A percentile compares a stretch with the other conserved stretches of the same genome.
phyloP scores from a whole-genome alignment of 2,113 vertebrate genomes.

The Paradisaea rubra region DNA sequence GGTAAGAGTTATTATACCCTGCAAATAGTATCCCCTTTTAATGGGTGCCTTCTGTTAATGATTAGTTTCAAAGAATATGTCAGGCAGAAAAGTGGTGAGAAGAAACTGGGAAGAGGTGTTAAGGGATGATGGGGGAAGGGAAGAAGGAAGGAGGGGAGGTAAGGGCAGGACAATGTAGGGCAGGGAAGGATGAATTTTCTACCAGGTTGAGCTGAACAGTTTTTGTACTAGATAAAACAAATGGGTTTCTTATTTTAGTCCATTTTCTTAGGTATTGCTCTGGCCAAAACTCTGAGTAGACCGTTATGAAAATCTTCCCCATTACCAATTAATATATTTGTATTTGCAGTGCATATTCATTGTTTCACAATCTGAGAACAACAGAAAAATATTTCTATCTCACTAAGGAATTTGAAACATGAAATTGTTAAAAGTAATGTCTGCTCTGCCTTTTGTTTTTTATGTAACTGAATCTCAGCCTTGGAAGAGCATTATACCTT shows the following conservation, averaged over 20 bases:
- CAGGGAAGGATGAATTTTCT: accelerated
- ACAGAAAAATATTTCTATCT: background rate
- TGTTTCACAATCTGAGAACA: background rate
- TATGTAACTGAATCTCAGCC: background rate
- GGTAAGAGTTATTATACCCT: background rate
- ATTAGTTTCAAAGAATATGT: background rate
- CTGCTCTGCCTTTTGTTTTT: background rate
- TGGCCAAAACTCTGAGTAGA: background rate
- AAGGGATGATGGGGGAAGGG: background rate
- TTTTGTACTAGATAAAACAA: background rate
- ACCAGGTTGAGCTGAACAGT: background rate
- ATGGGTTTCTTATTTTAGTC: background rate
- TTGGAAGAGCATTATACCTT: background rate
- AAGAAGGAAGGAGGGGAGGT: background rate
- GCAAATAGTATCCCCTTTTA: background rate
- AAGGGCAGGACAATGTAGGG: background rate
- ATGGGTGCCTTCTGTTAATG: background rate
- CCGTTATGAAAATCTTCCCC: background rate
- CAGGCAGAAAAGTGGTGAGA: background rate
- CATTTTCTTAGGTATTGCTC: background rate
- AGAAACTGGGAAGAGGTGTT: background rate
- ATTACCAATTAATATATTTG: background rate
- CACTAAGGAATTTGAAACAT: background rate
- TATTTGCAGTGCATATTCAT: background rate
- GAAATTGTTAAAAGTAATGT: background rate